phyloP scores from a whole-genome alignment of 2,113 vertebrate genomes.

The Austrofundulus limnaeus region DNA sequence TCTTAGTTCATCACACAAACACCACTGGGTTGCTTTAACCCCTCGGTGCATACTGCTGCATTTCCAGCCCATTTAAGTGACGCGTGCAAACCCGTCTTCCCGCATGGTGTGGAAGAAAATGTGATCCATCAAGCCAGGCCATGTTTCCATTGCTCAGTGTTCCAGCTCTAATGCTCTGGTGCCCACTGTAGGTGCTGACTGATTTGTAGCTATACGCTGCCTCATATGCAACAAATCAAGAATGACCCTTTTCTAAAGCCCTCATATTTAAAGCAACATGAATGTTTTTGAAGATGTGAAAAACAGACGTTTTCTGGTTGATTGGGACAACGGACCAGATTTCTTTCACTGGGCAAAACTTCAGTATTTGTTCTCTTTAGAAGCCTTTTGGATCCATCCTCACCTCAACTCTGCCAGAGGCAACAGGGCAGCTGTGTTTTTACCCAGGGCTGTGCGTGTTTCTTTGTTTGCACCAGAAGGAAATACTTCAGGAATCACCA shows the following conservation, averaged over 20 bases:
- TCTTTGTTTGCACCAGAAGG: too few species aligned
- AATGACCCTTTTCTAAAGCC: background rate
- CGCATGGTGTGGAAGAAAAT: background rate
- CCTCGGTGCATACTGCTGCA: background rate
- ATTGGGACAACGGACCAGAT: too few species aligned
- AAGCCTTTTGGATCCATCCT: too few species aligned
- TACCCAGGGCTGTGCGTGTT: too few species aligned
- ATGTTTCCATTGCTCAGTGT: background rate
- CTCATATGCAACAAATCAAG: background rate
- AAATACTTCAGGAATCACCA: too few species aligned
- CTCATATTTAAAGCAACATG: too few species aligned
- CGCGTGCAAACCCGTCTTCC: background rate
- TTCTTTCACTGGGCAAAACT: too few species aligned
- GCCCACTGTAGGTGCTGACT: background rate
- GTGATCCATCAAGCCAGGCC: background rate
- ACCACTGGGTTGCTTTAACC: background rate
- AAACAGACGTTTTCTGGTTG: too few species aligned
- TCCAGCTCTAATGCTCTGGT: background rate
- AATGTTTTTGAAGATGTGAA: too few species aligned
- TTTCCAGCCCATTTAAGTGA: slow-evolving; percentile 1
- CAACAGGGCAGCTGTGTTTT: too few species aligned
- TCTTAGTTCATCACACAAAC: background rate
- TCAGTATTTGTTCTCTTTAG: too few species aligned
- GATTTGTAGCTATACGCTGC: background rate
- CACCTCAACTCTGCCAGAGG: too few species aligned